phyloP scores from a whole-genome alignment of 2,888 invertebrate species.

The Sinelater perroti region DNA sequence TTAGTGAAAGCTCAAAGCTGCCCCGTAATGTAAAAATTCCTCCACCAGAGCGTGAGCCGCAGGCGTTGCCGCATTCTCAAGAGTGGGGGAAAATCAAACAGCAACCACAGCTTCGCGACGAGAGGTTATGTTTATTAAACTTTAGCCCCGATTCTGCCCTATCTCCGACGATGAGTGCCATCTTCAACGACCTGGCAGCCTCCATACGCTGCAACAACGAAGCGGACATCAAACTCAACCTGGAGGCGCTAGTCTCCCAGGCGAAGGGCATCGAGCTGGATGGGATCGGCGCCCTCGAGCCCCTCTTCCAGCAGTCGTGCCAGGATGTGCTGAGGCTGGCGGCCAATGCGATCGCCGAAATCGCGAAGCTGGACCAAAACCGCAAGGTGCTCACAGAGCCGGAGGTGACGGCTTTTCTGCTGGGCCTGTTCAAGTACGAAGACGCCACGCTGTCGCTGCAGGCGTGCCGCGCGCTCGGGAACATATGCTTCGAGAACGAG shows the following conservation, averaged over 20 bases:
- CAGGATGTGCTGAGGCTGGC: constrained; percentile 66
- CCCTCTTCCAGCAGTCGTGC: constrained; percentile 61
- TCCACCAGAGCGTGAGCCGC: too few species aligned
- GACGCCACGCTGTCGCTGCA: constrained; percentile 70
- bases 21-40: too few species aligned
- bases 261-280: constrained; percentile 63
- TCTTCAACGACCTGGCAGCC: constrained; percentile 26
- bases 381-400: constrained; percentile 74
- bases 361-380: constrained; percentile 80
- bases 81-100: background rate
- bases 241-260: constrained; percentile 61
- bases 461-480: constrained; percentile 84
- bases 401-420: constrained; percentile 67
- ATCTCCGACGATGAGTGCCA: constrained; percentile 26
- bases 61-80: too few species aligned
- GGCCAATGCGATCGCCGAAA: constrained; percentile 80
- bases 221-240: constrained; percentile 61
- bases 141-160: too few species aligned
- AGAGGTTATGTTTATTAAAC: constrained; percentile 20
- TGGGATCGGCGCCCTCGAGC: constrained; percentile 61
- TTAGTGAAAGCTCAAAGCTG: too few species aligned
- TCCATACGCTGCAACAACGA: constrained; percentile 55
- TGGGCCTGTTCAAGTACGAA: constrained; percentile 65
- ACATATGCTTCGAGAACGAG: constrained; percentile 90
- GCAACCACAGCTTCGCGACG: too few species aligned